Conservation (phyloP, 92 coral and sea anemone genomes). For the Zoanthus sociatus region DNA sequence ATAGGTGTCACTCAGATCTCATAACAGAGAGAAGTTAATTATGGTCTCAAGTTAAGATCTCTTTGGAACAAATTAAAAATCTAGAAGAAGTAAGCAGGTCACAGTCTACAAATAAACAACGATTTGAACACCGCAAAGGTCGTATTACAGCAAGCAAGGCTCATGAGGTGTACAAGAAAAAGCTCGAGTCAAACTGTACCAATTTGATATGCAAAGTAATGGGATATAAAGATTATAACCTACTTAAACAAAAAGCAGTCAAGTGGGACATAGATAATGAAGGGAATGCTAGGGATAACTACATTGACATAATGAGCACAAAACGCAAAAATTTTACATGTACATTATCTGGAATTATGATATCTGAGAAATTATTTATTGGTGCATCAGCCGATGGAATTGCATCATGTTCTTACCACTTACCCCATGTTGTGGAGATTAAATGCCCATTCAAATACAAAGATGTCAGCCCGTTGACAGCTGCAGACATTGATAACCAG, state of each 20-base stretch:
- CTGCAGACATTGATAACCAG: constrained; percentile 17
- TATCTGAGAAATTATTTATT: constrained; percentile 22
- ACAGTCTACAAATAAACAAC: constrained; percentile 27
- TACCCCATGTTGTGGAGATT: constrained; percentile 27
- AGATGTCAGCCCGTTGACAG: constrained; percentile 21
- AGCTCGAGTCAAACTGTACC: constrained; percentile 23
- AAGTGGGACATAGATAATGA: constrained; percentile 27
- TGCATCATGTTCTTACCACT: constrained; percentile 40
- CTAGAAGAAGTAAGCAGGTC: constrained; percentile 37
- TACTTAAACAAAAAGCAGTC: constrained; percentile 14
- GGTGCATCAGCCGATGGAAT: constrained; percentile 44
- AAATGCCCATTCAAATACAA: constrained; percentile 39
- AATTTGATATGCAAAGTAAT: constrained; percentile 13
- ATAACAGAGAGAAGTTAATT: background rate
- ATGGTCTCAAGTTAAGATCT: background rate
- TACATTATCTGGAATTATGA: constrained; percentile 20
- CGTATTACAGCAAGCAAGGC: constrained; percentile 55
- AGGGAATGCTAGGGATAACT: constrained; percentile 23
- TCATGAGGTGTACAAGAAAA: constrained; percentile 33
- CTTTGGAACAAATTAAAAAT: constrained; percentile 27
- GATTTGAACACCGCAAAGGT: constrained; percentile 55
- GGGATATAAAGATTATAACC: constrained; percentile 19
- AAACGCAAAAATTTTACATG: constrained; percentile 11
- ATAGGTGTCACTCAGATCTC: constrained; percentile 16
- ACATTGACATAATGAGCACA: constrained; percentile 12